Evolutionary conservation across 2,113 vertebrate species (phyloP), one percentile per base, ranked within the genome.

Genomic region (Channa maculata): DNA sequence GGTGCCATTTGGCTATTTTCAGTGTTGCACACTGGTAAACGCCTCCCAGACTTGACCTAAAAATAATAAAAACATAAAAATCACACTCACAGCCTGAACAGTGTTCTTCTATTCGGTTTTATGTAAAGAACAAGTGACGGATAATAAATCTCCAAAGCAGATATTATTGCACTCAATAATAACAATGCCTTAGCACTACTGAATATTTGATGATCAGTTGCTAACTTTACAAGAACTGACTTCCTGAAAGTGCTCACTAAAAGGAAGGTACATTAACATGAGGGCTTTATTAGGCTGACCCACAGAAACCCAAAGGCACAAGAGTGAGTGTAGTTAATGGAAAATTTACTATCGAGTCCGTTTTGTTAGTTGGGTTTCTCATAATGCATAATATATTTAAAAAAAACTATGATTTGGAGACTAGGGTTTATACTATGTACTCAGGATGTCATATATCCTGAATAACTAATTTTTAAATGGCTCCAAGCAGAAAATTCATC

Each of bases 161-260:
- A 66, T 4, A 61, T 77, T 72, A 60, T 76, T 36, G 71, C 7
- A 44, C 75, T 57, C 58, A 54, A 57, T 71, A 50, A 79, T 61
- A 68, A 82, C 24, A 1, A 14, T 10, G 55, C 60, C 58, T 77
- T 49, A 68, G 46, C 53, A 70, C 82, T 70, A 8, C 46, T 92
- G 65, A 88, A 90, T 92, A 88, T 89, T 92, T 90, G 5, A 91
- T 91, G 86, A 87, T 65, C 58, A 48, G 50, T 72, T 80, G 75
- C 85, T 71, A 86, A 85, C 46, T 71, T 75, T 49, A 53, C 72
- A 79, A 71, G 41, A 68, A 84, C n/a, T 68, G 50, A 37, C 71
- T 87, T 88, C 81, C 81, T 72, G 86, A 77, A 89, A 91, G 75
- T 54, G 77, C 64, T 82, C 62, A 36, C 3, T 44, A 69, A 86